Base-by-base conservation (phyloP, 2,113 vertebrate species). In the Tonatia bakeri region DNA sequence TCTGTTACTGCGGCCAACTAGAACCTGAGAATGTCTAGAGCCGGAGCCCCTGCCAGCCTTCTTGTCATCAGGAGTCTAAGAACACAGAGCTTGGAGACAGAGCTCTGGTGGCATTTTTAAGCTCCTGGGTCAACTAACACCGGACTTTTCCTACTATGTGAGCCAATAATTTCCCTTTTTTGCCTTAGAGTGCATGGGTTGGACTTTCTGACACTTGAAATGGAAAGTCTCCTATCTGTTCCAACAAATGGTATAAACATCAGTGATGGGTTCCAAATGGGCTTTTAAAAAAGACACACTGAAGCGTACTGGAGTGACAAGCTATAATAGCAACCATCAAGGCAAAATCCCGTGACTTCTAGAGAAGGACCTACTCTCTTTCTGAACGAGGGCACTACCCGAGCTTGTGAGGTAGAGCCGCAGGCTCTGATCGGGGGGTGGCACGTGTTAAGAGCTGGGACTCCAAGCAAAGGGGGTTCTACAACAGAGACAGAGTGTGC, bases 211-310 rank as follows among this genome's bases (percentile, higher is more conserved):
- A 87, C 9, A 36, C 7, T 65, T 77, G 40, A 26, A 59, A 54
- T 77, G 45, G n/a, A 91, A 61, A 88, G 77, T 40, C 50, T 73
- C 20, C 52, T 28, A 85, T 61, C 19, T 95, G 70, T 81, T 86
- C 47, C 47, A 86, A 67, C 75, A 96, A 96, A 90, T 70, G 13
- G 56, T 91, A 94, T 87, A 94, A 92, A 40, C 47, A 50, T 54
- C 69, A 87, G 28, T 40, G 64, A 72, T 73, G 87, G 82, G 33
- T 76, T 96, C 33, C 43, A 90, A 92, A 65, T 24, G 20, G 22
- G 56, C 45, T 82, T 87, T 87, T 64, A 31, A 83, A 83, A 64
- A 64, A 92, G 36, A 87, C 22, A 73, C 31, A 43, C 6, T 73
- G 70, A 85, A 94, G n/a, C n/a, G 67, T 9, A 45, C 43, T 67